Conservation (phyloP, 2,888 invertebrate genomes). For the Ormyrus pomaceus region DNA sequence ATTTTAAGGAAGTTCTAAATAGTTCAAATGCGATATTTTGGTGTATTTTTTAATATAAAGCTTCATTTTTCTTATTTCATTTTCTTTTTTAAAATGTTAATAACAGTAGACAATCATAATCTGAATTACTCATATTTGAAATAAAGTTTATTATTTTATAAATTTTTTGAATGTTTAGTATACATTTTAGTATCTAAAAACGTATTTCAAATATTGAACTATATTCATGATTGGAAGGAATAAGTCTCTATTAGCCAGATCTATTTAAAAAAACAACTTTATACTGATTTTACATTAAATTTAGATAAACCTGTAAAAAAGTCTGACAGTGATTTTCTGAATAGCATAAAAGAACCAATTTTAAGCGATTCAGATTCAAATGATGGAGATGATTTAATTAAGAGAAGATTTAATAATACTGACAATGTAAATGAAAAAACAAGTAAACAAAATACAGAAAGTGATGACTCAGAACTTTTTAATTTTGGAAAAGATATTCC, state of each 20-base stretch:
- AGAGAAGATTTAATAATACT: conserved; percentile 16
- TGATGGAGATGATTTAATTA: conserved; percentile 49
- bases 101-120: no score
- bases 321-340: conserved; percentile 49
- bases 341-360: conserved; percentile 52
- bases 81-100: no score
- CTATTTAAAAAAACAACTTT: no score
- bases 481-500: conserved; percentile 8
- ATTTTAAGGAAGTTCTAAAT: no score
- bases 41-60: no score
- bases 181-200: no score
- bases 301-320: conserved; percentile 22
- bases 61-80: no score
- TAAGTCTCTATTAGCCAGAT: no score
- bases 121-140: no score
- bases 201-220: no score
- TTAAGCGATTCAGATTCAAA: conserved; percentile 68
- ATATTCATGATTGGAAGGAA: no score
- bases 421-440: conserved; percentile 1
- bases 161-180: not conserved
- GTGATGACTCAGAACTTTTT: conserved; percentile 45
- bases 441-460: conserved; percentile 9
- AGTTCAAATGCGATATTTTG: no score
- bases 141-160: conserved; percentile 11
- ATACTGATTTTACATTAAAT: not conserved